Conservation (phyloP, 2,797 vertebrate species). For the Pelochelys cantorii region DNA sequence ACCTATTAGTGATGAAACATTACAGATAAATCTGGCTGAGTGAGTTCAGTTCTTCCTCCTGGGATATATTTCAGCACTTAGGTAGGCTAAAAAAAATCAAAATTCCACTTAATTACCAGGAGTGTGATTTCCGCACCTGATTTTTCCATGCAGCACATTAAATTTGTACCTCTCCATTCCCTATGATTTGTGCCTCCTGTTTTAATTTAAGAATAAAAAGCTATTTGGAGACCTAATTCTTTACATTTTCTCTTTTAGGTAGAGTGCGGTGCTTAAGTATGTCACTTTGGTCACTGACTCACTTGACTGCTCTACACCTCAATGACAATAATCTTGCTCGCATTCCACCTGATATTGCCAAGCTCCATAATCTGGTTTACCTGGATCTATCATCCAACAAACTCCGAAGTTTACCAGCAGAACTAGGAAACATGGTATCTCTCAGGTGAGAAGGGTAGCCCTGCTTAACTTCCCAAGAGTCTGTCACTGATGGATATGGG, state of each 20-base stretch:
- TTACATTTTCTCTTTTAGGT: constrained; percentile 81
- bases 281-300: constrained; percentile 96
- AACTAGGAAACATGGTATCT: constrained; percentile 99
- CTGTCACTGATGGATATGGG: rapidly evolving
- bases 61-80: not conserved
- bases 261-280: constrained; percentile 95
- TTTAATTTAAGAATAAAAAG: not conserved
- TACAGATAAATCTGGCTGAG: not conserved
- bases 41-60: not conserved
- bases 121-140: rapidly evolving
- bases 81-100: not conserved
- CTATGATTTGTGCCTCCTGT: not conserved
- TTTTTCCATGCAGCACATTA: not conserved
- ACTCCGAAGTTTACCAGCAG: constrained; percentile 98
- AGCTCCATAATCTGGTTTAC: constrained; percentile 97
- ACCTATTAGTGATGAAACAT: not conserved
- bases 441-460: constrained; percentile 89
- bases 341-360: constrained; percentile 98
- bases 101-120: not conserved
- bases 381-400: constrained; percentile 99
- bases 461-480: not conserved
- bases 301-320: constrained; percentile 98
- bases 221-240: constrained; percentile 8
- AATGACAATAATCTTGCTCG: constrained; percentile 98
- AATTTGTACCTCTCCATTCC: not conserved